Evolutionary conservation across 2,797 vertebrate species (phyloP).

Genomic region (Lagorchestes hirsutus): DNA sequence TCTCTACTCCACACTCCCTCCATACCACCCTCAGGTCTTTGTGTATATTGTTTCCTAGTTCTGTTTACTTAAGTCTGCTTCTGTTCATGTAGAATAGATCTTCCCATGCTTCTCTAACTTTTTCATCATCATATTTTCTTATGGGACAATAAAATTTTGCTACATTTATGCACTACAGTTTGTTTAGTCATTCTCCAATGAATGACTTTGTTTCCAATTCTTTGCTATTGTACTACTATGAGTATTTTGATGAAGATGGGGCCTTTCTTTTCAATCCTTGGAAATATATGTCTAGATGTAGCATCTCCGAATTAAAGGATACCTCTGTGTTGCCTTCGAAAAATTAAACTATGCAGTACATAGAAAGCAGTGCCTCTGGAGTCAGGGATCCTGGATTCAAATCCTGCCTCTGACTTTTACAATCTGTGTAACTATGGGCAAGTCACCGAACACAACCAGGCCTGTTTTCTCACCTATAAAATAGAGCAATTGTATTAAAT

Average conservation of each 20-base stretch:
- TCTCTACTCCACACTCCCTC: neutral
- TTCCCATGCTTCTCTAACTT: neutral
- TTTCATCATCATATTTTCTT: neutral
- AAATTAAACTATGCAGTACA: neutral
- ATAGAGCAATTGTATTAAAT: neutral
- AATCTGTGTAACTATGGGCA: neutral
- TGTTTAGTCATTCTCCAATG: neutral
- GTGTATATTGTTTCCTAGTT: neutral
- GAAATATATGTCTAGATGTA: neutral
- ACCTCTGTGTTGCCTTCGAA: neutral
- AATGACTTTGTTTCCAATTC: neutral
- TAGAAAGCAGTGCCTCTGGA: neutral
- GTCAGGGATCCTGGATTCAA: neutral
- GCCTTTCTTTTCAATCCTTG: neutral
- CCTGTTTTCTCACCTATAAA: neutral
- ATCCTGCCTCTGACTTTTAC: neutral
- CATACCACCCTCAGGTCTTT: neutral
- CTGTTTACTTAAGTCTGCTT: neutral
- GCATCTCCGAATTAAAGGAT: neutral
- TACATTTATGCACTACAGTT: neutral
- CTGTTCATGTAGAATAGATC: neutral
- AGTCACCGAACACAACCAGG: neutral
- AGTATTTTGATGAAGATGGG: neutral
- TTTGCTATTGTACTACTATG: neutral
- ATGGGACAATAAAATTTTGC: neutral